Evolutionary conservation across 2,113 vertebrate species (phyloP).

Genomic region (Azemiops feae): DNA sequence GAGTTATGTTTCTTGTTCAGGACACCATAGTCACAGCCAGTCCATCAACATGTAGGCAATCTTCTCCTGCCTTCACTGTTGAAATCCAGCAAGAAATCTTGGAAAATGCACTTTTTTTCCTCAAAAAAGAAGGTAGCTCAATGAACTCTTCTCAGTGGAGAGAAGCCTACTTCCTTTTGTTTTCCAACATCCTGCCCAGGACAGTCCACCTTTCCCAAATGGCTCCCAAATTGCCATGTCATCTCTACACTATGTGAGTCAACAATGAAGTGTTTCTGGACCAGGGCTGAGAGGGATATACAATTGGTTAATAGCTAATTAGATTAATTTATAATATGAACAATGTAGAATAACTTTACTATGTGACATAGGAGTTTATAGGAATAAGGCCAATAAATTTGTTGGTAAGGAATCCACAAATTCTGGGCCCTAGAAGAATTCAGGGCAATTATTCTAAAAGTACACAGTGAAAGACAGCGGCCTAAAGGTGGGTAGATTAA

Average conservation of each 20-base stretch:
- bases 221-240: conserved; percentile 12
- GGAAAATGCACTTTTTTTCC: conserved; percentile 1
- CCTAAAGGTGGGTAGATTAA: not conserved
- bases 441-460: not conserved
- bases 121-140: conserved; percentile 22
- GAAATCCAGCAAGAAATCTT: conserved; percentile 16
- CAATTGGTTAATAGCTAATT: not conserved
- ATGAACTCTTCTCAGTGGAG: conserved; percentile 23
- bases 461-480: not conserved
- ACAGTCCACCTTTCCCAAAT: conserved; percentile 6
- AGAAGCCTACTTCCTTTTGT: conserved; percentile 33
- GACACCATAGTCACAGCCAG: not conserved
- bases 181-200: conserved; percentile 31
- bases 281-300: not conserved
- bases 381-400: not conserved
- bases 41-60: not conserved
- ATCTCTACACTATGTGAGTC: conserved; percentile 46
- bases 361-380: not conserved
- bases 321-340: not conserved
- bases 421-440: not conserved
- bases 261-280: not conserved
- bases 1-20: not conserved
- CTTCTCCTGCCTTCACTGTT: not conserved
- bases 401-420: not conserved
- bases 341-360: not conserved